A percentile compares a stretch with the other conserved stretches of the same genome.
phyloP scores from a whole-genome alignment of 1,140 invertebrate species.

The Hylyphantes graminicola region DNA sequence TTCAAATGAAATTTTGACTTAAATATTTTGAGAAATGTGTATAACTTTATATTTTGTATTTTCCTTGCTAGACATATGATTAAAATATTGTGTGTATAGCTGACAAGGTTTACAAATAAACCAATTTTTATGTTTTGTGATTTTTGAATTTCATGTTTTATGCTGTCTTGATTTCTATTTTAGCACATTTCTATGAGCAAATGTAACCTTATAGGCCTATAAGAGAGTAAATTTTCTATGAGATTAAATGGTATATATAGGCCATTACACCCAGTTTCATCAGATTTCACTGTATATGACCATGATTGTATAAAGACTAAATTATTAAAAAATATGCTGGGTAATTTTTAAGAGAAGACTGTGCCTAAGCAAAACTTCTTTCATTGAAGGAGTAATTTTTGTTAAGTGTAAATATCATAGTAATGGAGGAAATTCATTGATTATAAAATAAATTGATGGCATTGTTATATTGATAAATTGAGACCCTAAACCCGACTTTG shows the following conservation, averaged over 20 bases:
- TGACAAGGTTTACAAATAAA: conserved; percentile 8
- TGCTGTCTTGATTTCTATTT: conserved; percentile 9
- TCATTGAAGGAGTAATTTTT: conserved; percentile 42
- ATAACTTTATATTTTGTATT: not conserved
- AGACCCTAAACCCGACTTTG: not conserved
- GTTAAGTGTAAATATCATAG: conserved; percentile 44
- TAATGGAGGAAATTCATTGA: conserved; percentile 17
- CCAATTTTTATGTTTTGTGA: conserved; percentile 13
- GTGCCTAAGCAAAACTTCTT: conserved; percentile 56
- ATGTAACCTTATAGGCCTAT: conserved; percentile 25
- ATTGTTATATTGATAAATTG: no score
- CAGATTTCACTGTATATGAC: conserved; percentile 41
- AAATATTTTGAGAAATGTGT: not conserved
- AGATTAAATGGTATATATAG: conserved; percentile 45
- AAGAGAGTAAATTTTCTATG: conserved; percentile 28
- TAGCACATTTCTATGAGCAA: not conserved
- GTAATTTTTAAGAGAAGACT: conserved; percentile 36
- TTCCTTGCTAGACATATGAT: conserved; percentile 1
- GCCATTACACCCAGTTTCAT: conserved; percentile 2
- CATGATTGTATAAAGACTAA: conserved; percentile 49
- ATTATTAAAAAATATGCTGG: conserved; percentile 28
- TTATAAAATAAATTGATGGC: conserved; percentile 3
- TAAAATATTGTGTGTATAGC: conserved; percentile 6
- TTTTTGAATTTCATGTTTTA: not conserved
- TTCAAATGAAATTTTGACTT: not conserved